Percentiles rank a stretch among this genome's conserved stretches.
Conservation (phyloP, 2,113 vertebrate genomes). For the Mastomys natalensis region DNA sequence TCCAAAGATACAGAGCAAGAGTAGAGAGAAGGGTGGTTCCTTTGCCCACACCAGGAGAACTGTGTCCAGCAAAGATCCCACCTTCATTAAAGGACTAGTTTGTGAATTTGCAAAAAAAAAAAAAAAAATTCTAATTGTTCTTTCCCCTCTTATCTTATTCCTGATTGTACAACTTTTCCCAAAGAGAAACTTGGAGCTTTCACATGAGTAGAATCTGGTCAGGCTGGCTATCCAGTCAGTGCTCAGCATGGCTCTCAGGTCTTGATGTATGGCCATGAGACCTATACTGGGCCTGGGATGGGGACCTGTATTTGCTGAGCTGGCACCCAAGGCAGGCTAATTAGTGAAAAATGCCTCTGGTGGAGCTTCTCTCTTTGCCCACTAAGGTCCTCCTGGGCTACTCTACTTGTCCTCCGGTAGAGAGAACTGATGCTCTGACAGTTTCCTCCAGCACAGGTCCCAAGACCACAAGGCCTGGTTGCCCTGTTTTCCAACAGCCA, state of each 20-base stretch:
- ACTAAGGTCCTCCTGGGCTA: accelerated
- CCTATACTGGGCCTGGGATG: background rate
- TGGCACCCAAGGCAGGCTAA: background rate
- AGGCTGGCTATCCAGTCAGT: background rate
- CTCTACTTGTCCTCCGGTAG: background rate
- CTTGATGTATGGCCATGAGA: background rate
- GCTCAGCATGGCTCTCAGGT: background rate
- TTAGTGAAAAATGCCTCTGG: background rate
- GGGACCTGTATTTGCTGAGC: background rate
- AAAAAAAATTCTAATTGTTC: background rate
- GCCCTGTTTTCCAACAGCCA: background rate
- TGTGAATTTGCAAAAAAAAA: background rate
- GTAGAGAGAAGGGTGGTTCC: background rate
- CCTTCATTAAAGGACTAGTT: background rate
- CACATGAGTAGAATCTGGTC: background rate
- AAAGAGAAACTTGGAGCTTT: background rate
- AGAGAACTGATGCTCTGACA: background rate
- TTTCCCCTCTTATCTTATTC: background rate
- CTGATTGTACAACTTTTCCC: background rate
- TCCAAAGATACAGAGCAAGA: background rate
- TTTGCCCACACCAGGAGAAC: background rate
- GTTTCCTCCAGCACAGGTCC: background rate
- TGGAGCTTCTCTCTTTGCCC: background rate
- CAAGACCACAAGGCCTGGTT: background rate
- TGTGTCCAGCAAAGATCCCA: background rate